Conservation (phyloP, 2,113 vertebrate genomes). For the Carassius gibelio region DNA sequence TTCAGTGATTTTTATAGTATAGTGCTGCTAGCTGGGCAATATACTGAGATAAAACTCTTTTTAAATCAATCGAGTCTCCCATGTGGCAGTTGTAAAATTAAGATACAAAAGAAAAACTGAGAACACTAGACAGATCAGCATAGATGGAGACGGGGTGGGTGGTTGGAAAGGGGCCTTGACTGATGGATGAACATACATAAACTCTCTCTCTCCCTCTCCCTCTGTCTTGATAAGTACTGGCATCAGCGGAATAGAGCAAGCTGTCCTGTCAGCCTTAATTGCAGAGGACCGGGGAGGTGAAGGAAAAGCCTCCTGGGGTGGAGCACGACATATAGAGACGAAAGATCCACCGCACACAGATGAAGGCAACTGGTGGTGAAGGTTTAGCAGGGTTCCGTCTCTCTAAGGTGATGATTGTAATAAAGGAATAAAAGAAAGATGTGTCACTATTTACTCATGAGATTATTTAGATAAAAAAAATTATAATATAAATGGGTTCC, state of each 20-base stretch:
- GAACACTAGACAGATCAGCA: not conserved
- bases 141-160: not conserved
- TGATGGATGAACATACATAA: conserved; percentile 16
- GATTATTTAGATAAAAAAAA: not conserved
- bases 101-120: not conserved
- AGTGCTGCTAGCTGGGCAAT: not conserved
- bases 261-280: conserved; percentile 33
- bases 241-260: conserved; percentile 28
- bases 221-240: conserved; percentile 29
- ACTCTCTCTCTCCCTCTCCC: not conserved
- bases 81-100: not conserved
- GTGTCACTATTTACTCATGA: not conserved
- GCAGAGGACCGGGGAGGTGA: conserved; percentile 7
- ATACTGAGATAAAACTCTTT: not conserved
- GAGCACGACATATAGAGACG: not conserved
- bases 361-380: not conserved
- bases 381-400: not conserved
- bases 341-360: not conserved
- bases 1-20: not conserved
- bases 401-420: not conserved
- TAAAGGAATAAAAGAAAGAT: conserved; percentile 13
- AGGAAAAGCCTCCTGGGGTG: conserved; percentile 7
- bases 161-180: conserved; percentile 12
- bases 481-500: not conserved
- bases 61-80: not conserved